A percentile compares a stretch with the other conserved stretches of the same genome.
Evolutionary conservation across 1,140 invertebrate species (phyloP).

Genomic region (Callitettix versicolor): DNA sequence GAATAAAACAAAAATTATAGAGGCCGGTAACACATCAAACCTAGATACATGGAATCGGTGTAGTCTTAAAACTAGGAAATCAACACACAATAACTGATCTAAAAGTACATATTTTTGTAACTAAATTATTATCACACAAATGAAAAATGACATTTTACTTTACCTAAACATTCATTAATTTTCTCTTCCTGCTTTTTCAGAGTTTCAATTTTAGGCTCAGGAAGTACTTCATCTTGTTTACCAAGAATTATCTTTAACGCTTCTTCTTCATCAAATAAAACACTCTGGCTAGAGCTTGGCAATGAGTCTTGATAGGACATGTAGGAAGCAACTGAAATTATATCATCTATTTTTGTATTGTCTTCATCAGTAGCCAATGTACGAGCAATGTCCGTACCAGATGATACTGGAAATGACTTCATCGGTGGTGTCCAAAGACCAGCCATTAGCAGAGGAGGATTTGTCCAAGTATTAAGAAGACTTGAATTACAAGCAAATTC

Average conservation of each 20-base stretch:
- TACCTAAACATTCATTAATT: not conserved
- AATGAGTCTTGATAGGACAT: constrained; percentile 29
- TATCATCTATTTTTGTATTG: constrained; percentile 27
- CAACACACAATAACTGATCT: no score
- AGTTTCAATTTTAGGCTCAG: not conserved
- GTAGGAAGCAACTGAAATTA: constrained; percentile 6
- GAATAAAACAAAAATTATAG: no score
- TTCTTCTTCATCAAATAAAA: constrained; percentile 34
- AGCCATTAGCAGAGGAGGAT: constrained; percentile 68
- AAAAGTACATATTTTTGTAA: no score
- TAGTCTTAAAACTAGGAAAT: no score
- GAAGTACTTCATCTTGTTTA: not conserved
- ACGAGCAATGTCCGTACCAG: constrained; percentile 51
- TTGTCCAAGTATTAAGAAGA: constrained; percentile 80
- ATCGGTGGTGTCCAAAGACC: constrained; percentile 73
- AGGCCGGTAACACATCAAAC: no score
- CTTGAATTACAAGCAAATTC: constrained; percentile 78
- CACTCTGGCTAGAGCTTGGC: constrained; percentile 28
- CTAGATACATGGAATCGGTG: no score
- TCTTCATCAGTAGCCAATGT: constrained; percentile 44
- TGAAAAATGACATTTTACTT: no score
- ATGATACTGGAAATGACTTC: constrained; percentile 48
- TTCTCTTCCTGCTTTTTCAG: not conserved
- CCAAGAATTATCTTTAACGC: constrained; percentile 27
- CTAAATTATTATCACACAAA: no score